These are phyloP conservation scores for Camponotus pennsylvanicus DNA, from an alignment of 1,140 invertebrate genomes.

Conservation along the genomic window DNA sequence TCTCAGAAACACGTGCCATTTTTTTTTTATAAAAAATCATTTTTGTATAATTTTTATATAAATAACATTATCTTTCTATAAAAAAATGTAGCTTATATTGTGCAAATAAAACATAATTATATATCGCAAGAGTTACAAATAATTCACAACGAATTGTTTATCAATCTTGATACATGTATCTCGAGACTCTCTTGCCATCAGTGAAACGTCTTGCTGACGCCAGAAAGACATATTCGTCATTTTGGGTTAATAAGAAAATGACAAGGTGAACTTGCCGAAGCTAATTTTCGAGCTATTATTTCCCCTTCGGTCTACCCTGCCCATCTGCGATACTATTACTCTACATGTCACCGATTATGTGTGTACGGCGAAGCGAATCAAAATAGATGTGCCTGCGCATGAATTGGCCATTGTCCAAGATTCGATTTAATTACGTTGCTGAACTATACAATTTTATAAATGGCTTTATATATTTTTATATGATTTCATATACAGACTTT, in stretches of 20 bases:
- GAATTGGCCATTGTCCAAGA: not conserved
- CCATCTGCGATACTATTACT: not conserved
- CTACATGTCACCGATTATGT: not conserved
- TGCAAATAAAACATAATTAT: not conserved
- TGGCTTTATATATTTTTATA: too few relatives aligned
- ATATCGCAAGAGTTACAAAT: not conserved
- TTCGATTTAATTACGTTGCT: not conserved
- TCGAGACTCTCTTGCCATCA: conserved; percentile 10
- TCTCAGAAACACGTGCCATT: not conserved
- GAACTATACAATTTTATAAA: not conserved
- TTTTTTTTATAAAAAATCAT: not conserved
- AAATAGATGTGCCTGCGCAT: not conserved
- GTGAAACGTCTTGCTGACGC: conserved; percentile 33
- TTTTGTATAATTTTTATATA: not conserved
- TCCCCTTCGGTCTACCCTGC: not conserved
- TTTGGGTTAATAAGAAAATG: conserved; percentile 25
- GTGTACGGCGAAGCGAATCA: not conserved
- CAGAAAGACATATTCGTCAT: conserved; percentile 9
- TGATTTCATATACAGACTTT: too few relatives aligned
- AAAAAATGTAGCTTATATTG: not conserved
- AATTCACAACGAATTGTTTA: conserved; percentile 3
- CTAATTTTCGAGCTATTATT: conserved; percentile 48
- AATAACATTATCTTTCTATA: not conserved
- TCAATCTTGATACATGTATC: not conserved
- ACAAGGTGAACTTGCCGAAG: conserved; percentile 9